These are phyloP conservation scores for Hyperopisus bebe DNA, from an alignment of 2,113 vertebrate species.

Conservation along the genomic window DNA sequence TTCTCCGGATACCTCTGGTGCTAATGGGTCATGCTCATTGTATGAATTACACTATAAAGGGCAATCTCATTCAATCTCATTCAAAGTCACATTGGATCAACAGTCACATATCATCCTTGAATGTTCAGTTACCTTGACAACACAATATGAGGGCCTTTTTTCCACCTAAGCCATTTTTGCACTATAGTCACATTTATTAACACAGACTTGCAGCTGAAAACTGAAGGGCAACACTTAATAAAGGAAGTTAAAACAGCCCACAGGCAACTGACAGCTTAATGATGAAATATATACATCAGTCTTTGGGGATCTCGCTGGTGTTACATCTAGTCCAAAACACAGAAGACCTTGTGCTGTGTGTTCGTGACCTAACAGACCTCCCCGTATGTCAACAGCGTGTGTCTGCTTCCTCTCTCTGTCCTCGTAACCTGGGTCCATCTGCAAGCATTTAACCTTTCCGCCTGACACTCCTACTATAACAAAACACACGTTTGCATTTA, in stretches of 20 bases:
- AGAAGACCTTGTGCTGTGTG: not conserved
- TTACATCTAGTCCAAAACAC: not conserved
- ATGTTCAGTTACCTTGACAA: not conserved
- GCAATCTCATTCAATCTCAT: not conserved
- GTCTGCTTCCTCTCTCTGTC: not conserved
- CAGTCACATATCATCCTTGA: slow-evolving; percentile 1
- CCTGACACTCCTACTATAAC: not conserved
- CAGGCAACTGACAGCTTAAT: not conserved
- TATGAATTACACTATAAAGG: not conserved
- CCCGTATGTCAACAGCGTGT: not conserved
- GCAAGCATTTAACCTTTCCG: not conserved
- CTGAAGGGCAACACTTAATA: not conserved
- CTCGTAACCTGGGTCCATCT: not conserved
- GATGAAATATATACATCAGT: not conserved
- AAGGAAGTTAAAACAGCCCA: not conserved
- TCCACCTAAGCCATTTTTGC: not conserved
- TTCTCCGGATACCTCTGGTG: not conserved
- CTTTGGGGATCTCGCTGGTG: not conserved
- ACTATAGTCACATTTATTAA: not conserved
- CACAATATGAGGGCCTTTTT: not conserved
- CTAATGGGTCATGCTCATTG: not conserved
- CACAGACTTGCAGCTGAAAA: not conserved
- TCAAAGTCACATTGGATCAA: not conserved
- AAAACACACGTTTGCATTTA: not conserved
- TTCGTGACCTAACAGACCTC: not conserved